Conservation (phyloP, 2,888 invertebrate genomes). For the Yponomeuta malinellus region DNA sequence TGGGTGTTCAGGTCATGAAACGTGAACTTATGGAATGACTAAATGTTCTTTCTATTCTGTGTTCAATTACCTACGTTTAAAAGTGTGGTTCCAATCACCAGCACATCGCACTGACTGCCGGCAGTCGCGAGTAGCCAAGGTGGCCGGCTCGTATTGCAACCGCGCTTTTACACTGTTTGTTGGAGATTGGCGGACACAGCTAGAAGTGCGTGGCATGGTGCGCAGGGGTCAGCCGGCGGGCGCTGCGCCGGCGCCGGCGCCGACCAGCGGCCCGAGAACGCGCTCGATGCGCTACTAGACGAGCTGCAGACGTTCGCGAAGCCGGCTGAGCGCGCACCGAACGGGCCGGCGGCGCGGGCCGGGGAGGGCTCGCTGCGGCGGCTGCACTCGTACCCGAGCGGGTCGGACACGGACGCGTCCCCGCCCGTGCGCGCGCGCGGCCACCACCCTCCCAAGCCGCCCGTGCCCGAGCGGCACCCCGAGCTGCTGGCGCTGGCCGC, state of each 20-base stretch:
- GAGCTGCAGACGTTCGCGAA: constrained; percentile 93
- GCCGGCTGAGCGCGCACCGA: constrained; percentile 62
- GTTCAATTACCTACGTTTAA: constrained; percentile 34
- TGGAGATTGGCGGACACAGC: constrained; percentile 48
- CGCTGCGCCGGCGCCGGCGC: constrained; percentile 50
- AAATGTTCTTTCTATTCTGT: constrained; percentile 49
- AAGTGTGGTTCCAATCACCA: constrained; percentile 48
- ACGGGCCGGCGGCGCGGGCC: constrained; percentile 70
- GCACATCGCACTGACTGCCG: background rate
- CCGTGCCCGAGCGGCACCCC: constrained; percentile 87
- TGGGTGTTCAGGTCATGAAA: constrained; percentile 58
- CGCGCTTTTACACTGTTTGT: constrained; percentile 51
- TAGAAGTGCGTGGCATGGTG: constrained; percentile 61
- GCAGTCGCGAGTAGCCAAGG: constrained; percentile 12
- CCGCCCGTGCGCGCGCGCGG: constrained; percentile 82
- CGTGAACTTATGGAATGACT: constrained; percentile 49
- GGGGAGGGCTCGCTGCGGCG: constrained; percentile 79
- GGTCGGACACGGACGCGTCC: constrained; percentile 87
- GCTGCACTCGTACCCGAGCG: constrained; percentile 90
- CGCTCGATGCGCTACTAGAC: constrained; percentile 97
- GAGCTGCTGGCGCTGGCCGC: constrained; percentile 84
- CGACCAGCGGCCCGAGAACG: constrained; percentile 89
- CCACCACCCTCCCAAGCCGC: constrained; percentile 80
- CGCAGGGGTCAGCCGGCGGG: constrained; percentile 57
- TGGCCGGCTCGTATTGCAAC: constrained; percentile 38